Conservation (phyloP, 2,797 vertebrate genomes). For the Platyrinchus mystaceus region DNA sequence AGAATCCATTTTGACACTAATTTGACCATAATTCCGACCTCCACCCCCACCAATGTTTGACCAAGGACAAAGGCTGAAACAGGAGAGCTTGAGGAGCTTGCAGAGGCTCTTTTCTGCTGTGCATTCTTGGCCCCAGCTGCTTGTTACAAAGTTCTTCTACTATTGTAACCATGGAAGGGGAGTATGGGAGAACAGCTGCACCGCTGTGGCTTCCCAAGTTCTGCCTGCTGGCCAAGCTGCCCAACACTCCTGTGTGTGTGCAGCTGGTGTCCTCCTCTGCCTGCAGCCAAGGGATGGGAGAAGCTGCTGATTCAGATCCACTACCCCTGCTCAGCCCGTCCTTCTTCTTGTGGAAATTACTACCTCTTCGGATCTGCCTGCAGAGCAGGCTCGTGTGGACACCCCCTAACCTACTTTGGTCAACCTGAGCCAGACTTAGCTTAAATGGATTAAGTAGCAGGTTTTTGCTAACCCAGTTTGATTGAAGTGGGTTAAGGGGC, state of each 20-base stretch:
- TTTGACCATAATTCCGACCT: background rate
- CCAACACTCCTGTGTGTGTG: fast-evolving
- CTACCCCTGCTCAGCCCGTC: background rate
- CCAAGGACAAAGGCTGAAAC: background rate
- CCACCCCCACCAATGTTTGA: background rate
- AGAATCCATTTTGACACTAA: background rate
- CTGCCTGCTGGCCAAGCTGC: background rate
- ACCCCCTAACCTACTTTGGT: constrained; percentile 24
- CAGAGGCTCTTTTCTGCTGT: background rate
- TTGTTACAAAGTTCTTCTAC: background rate
- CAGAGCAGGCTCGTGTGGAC: background rate
- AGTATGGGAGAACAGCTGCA: background rate
- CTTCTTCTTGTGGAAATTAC: constrained; percentile 11
- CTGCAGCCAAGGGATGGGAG: background rate
- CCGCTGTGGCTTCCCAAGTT: fast-evolving
- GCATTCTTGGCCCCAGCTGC: background rate
- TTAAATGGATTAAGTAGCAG: constrained; percentile 50
- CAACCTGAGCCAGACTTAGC: constrained; percentile 22
- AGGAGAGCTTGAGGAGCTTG: background rate
- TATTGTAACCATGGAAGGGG: background rate
- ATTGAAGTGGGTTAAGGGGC: constrained; percentile 40
- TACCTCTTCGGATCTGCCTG: background rate
- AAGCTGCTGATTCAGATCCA: constrained; percentile 5
- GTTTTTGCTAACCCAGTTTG: constrained; percentile 27
- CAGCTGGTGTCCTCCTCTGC: background rate